These are phyloP conservation scores for Aromia moschata DNA, from an alignment of 2,888 invertebrate species.

Conservation along the genomic window DNA sequence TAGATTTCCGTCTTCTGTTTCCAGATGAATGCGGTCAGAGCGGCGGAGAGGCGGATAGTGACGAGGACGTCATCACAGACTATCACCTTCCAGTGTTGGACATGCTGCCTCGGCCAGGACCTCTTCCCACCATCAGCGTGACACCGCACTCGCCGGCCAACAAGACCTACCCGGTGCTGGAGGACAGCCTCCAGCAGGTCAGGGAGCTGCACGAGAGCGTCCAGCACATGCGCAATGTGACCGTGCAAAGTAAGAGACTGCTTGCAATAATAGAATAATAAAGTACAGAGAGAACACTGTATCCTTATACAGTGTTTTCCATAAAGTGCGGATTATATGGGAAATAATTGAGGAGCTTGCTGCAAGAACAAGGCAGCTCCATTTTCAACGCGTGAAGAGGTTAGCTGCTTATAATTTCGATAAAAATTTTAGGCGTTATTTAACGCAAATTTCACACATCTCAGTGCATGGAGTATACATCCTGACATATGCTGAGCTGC, in stretches of 20 bases:
- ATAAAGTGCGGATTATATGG: too few species aligned
- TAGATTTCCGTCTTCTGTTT: constrained; percentile 27
- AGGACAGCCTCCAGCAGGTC: constrained; percentile 77
- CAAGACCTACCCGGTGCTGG: constrained; percentile 74
- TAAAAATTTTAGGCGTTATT: too few species aligned
- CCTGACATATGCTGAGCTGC: too few species aligned
- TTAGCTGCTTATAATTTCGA: too few species aligned
- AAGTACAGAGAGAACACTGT: too few species aligned
- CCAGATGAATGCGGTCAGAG: constrained; percentile 76
- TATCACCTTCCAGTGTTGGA: constrained; percentile 64
- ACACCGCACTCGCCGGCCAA: constrained; percentile 87
- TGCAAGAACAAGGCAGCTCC: too few species aligned
- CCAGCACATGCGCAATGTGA: constrained; percentile 78
- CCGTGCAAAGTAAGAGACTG: constrained; percentile 59
- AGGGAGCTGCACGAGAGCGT: constrained; percentile 79
- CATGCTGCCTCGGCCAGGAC: constrained; percentile 51
- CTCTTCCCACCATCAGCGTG: constrained; percentile 84
- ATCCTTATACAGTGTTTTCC: too few species aligned
- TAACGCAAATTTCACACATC: too few species aligned
- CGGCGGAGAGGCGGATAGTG: constrained; percentile 78
- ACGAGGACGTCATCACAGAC: constrained; percentile 83
- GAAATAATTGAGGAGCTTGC: too few species aligned
- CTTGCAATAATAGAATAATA: too few species aligned
- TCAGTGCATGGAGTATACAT: too few species aligned
- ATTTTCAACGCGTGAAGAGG: too few species aligned